These are phyloP conservation scores for Callipepla squamata DNA, from an alignment of 2,113 vertebrate genomes.

Conservation along the genomic window DNA sequence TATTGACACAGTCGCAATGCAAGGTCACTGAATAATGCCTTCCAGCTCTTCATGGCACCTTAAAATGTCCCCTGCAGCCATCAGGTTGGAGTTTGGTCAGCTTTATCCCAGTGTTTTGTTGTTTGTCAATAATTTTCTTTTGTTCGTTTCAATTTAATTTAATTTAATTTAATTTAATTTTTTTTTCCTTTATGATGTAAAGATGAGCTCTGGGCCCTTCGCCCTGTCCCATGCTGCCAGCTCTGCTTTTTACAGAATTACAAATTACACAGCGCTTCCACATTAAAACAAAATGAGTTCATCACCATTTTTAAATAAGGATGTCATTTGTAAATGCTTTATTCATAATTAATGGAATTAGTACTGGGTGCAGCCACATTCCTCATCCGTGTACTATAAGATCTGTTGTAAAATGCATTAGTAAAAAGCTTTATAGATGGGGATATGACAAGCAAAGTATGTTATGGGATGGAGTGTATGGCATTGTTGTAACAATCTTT, in stretches of 20 bases:
- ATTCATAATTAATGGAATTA: conserved; percentile 52
- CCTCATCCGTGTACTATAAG: conserved; percentile 47
- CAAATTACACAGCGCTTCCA: conserved; percentile 26
- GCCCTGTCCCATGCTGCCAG: background rate
- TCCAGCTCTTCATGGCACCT: background rate
- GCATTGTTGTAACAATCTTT: conserved; percentile 32
- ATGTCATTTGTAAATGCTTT: conserved; percentile 49
- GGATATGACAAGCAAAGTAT: conserved; percentile 9
- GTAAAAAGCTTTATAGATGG: conserved; percentile 49
- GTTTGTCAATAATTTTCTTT: background rate
- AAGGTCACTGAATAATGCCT: conserved; percentile 32
- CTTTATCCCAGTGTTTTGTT: background rate
- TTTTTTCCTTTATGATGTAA: background rate
- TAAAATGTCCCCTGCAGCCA: background rate
- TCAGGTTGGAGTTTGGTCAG: background rate
- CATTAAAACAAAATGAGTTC: conserved; percentile 47
- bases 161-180: too few relatives aligned
- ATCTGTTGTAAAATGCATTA: conserved; percentile 39
- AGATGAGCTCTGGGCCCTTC: background rate
- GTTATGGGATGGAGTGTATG: background rate
- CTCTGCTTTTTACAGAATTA: conserved; percentile 1
- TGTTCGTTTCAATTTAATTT: background rate
- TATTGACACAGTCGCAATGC: conserved; percentile 32
- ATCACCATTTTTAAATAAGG: conserved; percentile 38
- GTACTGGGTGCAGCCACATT: conserved; percentile 42